Conservation (phyloP, 2,888 invertebrate genomes). For the Clitarchus hookeri region DNA sequence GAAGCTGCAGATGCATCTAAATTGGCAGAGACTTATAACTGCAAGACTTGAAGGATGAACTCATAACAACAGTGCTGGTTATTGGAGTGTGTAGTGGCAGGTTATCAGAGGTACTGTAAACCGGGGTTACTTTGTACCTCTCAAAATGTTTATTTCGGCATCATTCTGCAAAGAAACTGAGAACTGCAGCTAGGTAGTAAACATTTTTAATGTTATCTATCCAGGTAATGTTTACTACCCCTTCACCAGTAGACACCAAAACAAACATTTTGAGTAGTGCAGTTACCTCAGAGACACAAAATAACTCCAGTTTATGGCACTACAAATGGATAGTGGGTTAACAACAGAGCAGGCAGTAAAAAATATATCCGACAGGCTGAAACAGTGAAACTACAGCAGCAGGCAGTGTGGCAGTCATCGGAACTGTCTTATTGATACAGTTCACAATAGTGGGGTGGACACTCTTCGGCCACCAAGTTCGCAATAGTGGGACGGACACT, state of each 20-base stretch:
- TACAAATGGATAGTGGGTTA: not conserved
- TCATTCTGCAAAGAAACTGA: too few species aligned
- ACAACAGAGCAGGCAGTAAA: not conserved
- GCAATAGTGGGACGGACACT: not conserved
- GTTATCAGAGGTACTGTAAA: not conserved
- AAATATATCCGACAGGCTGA: not conserved
- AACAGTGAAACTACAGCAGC: not conserved
- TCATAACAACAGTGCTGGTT: not conserved
- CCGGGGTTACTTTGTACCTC: too few species aligned
- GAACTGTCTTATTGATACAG: not conserved
- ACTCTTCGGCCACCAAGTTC: not conserved
- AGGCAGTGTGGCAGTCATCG: not conserved
- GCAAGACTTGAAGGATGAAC: not conserved
- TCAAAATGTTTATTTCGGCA: too few species aligned
- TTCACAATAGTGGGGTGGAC: not conserved
- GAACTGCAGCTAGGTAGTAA: too few species aligned
- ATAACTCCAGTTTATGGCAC: too few species aligned
- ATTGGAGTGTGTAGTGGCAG: not conserved
- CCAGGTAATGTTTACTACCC: too few species aligned
- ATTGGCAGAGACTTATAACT: not conserved
- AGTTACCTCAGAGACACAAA: too few species aligned
- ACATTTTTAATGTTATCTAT: too few species aligned
- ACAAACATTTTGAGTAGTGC: too few species aligned
- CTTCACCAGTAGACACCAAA: too few species aligned
- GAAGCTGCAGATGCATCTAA: not conserved